Conservation (phyloP, 2,113 vertebrate genomes). For the Patagioenas fasciata region DNA sequence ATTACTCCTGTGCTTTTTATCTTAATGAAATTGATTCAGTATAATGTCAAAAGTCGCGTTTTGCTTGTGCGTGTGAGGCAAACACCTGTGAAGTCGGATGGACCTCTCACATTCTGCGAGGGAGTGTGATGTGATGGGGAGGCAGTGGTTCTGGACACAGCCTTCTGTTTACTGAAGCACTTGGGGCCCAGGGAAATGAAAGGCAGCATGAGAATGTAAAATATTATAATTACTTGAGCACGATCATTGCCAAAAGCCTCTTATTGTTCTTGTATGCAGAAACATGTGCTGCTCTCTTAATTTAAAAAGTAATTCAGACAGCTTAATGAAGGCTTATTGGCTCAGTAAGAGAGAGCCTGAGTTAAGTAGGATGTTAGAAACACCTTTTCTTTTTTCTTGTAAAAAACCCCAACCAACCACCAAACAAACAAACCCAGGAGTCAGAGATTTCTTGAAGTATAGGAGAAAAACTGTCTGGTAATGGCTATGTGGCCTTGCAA, state of each 20-base stretch:
- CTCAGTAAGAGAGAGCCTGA: neutral
- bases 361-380: neutral
- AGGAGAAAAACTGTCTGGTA: neutral
- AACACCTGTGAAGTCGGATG: rapidly evolving
- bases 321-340: slow-evolving; percentile 10
- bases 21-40: neutral
- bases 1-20: neutral
- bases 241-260: neutral
- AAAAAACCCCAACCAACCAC: neutral
- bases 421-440: neutral
- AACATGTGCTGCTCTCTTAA: neutral
- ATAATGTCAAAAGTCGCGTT: neutral
- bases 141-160: neutral
- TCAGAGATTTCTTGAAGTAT: neutral
- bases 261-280: neutral
- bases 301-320: slow-evolving; percentile 24
- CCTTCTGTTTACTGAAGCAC: neutral
- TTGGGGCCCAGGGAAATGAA: neutral
- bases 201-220: neutral
- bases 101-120: rapidly evolving
- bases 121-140: neutral
- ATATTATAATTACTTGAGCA: neutral
- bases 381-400: neutral
- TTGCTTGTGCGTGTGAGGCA: neutral
- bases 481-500: neutral